Conservation (phyloP, 2,113 vertebrate genomes). For the Datnioides undecimradiatus region DNA sequence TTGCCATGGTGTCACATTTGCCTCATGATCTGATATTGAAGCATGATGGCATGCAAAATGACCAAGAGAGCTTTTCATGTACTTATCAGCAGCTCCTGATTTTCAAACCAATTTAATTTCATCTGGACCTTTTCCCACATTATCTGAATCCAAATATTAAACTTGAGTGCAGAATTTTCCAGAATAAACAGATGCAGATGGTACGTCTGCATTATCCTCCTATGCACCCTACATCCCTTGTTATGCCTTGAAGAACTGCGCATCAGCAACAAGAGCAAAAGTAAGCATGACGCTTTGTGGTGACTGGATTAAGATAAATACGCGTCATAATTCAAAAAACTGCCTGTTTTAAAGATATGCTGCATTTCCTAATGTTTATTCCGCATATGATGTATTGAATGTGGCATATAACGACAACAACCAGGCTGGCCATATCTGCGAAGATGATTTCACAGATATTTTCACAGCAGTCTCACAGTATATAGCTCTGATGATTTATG, state of each 20-base stretch:
- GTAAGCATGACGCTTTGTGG: not conserved
- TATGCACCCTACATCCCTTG: not conserved
- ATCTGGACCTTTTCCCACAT: not conserved
- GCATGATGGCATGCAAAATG: not conserved
- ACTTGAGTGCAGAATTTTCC: not conserved
- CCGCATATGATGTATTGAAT: constrained; percentile 17
- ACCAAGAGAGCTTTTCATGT: not conserved
- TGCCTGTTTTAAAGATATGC: constrained; percentile 4
- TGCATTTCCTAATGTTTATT: constrained; percentile 39
- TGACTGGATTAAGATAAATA: constrained; percentile 36
- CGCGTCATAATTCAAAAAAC: not conserved
- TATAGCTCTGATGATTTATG: constrained; percentile 38
- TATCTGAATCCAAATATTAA: no score
- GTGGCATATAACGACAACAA: constrained; percentile 11
- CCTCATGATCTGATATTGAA: not conserved
- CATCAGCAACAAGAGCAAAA: not conserved
- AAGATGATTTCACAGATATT: constrained; percentile 50
- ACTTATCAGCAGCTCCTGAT: not conserved
- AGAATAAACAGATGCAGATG: not conserved
- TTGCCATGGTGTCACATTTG: not conserved
- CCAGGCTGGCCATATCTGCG: not conserved
- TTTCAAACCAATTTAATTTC: not conserved
- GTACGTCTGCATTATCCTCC: not conserved
- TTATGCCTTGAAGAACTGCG: constrained; percentile 11
- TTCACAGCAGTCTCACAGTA: constrained; percentile 1